Conservation (phyloP, 2,797 vertebrate genomes). For the Channallabes apus region DNA sequence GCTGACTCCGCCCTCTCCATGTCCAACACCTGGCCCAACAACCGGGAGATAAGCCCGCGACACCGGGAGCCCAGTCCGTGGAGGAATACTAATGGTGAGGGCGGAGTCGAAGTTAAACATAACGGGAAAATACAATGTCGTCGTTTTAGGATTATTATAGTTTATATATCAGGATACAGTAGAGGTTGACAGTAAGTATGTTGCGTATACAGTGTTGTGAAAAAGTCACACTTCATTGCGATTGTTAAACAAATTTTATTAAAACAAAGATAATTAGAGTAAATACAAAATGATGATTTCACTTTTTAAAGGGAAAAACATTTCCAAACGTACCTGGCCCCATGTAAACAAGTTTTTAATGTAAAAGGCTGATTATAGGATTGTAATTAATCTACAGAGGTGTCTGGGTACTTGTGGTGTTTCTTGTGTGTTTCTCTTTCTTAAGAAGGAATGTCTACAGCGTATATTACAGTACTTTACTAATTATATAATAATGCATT, state of each 20-base stretch:
- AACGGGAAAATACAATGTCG: not conserved
- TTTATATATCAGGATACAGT: not conserved
- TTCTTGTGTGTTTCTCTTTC: not conserved
- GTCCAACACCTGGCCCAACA: constrained; percentile 90
- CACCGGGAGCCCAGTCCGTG: constrained; percentile 68
- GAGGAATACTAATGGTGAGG: constrained; percentile 66
- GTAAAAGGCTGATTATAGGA: not conserved
- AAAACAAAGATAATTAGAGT: no score
- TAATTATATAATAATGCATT: not conserved
- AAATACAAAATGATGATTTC: no score
- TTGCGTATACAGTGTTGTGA: not conserved
- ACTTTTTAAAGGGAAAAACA: no score
- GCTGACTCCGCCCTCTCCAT: constrained; percentile 74
- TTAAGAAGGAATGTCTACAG: not conserved
- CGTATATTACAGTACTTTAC: not conserved
- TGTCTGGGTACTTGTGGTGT: not conserved
- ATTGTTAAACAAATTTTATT: no score
- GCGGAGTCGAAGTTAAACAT: not conserved
- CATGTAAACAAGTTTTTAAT: not conserved
- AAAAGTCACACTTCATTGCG: no score
- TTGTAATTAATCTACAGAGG: not conserved
- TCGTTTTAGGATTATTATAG: no score
- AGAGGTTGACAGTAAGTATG: not conserved
- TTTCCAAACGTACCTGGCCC: no score
- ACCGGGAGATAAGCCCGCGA: constrained; percentile 73